Evolutionary conservation across 2,113 vertebrate species (phyloP).

Genomic region (Porphyrio hochstetteri): DNA sequence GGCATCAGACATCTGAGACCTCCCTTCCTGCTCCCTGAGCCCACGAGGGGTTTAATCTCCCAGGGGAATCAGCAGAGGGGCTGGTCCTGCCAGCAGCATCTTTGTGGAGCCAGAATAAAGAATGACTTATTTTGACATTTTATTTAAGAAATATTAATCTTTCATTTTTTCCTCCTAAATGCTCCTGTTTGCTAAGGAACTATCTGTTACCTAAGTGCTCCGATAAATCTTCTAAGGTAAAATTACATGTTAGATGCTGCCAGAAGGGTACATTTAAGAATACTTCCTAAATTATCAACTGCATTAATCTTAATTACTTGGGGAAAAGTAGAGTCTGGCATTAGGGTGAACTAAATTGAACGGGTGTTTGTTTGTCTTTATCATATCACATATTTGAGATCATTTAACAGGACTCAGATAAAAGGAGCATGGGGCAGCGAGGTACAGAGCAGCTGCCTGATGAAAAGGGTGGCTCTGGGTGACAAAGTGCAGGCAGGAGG

Average conservation of each 20-base stretch:
- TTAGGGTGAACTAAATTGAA: constrained; percentile 60
- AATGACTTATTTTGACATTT: constrained; percentile 51
- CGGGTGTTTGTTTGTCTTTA: constrained; percentile 64
- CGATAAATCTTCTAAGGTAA: constrained; percentile 78
- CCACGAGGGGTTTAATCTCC: neutral
- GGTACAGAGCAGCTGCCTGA: neutral
- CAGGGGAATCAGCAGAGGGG: neutral
- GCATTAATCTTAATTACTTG: constrained; percentile 85
- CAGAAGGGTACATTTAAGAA: constrained; percentile 74
- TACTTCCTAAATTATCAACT: constrained; percentile 72
- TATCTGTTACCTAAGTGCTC: constrained; percentile 74
- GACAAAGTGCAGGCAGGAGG: neutral
- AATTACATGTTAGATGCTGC: constrained; percentile 70
- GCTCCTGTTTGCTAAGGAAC: constrained; percentile 71
- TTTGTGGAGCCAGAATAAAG: neutral
- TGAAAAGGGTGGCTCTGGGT: neutral
- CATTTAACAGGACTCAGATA: constrained; percentile 63
- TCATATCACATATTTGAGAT: constrained; percentile 72
- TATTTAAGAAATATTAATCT: constrained; percentile 65
- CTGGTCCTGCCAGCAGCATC: neutral
- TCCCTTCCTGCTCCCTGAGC: neutral
- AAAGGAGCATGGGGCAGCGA: neutral
- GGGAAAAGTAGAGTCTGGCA: constrained; percentile 71
- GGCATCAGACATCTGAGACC: neutral
- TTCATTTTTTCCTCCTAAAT: constrained; percentile 69